Conservation (phyloP, 1,140 invertebrate species). For the Dreissena rostriformis region DNA sequence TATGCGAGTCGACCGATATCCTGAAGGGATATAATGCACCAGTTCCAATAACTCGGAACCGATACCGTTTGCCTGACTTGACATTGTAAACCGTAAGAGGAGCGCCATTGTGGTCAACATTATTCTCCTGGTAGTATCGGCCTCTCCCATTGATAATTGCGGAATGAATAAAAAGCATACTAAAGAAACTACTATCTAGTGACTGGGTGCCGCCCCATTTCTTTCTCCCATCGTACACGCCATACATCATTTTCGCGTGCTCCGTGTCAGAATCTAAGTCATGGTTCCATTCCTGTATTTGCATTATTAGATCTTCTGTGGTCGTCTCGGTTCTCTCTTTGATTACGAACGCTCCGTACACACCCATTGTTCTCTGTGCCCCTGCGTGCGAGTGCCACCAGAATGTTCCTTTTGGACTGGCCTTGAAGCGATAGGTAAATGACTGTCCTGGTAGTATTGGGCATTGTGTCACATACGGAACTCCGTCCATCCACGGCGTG, state of each 20-base stretch:
- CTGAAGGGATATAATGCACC: conserved; percentile 71
- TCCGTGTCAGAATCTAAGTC: conserved; percentile 66
- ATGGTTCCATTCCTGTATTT: conserved; percentile 74
- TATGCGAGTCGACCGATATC: conserved; percentile 92
- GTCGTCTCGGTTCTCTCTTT: conserved; percentile 31
- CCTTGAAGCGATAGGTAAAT: conserved; percentile 89
- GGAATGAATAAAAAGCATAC: conserved; percentile 65
- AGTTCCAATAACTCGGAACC: conserved; percentile 73
- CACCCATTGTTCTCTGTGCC: conserved; percentile 69
- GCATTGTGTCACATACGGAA: conserved; percentile 94
- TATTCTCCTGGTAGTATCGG: conserved; percentile 57
- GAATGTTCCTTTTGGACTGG: conserved; percentile 71
- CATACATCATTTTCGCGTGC: conserved; percentile 66
- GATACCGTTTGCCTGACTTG: conserved; percentile 52
- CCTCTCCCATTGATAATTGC: conserved; percentile 77
- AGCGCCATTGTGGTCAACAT: conserved; percentile 63
- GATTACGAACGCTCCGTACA: conserved; percentile 72
- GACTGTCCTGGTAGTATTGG: conserved; percentile 92
- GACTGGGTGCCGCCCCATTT: conserved; percentile 49
- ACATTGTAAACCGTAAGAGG: conserved; percentile 71
- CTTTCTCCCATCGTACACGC: conserved; percentile 56
- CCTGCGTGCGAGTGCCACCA: conserved; percentile 79
- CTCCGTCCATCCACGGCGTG: conserved; percentile 94
- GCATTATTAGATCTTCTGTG: conserved; percentile 62
- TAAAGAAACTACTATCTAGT: conserved; percentile 61